Percentiles rank a stretch among this genome's conserved stretches.
phyloP scores from a whole-genome alignment of 2,113 vertebrate species.

The Ia io region DNA sequence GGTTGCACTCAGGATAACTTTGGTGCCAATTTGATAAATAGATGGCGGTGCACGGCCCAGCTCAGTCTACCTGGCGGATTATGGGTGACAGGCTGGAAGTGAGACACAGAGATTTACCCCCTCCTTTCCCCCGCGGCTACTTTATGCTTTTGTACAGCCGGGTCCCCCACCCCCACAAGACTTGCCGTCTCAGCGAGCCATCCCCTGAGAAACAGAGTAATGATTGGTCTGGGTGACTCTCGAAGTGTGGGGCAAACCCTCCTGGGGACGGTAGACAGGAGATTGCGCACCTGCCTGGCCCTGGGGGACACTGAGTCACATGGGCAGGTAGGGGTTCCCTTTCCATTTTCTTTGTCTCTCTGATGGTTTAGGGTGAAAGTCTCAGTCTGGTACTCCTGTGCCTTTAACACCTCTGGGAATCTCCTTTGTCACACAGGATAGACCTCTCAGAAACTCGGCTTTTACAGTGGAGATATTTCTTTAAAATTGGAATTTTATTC shows the following conservation, averaged over 20 bases:
- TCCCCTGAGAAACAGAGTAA: background rate
- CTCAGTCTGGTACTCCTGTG: background rate
- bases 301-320: rapidly evolving
- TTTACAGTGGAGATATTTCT: background rate
- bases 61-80: background rate
- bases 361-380: background rate
- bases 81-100: background rate
- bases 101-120: background rate
- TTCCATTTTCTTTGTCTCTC: background rate
- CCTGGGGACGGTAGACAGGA: background rate
- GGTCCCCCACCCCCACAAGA: background rate
- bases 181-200: rapidly evolving
- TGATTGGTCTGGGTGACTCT: background rate
- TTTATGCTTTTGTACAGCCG: background rate
- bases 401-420: background rate
- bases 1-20: no score
- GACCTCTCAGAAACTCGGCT: background rate
- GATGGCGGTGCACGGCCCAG: background rate
- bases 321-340: background rate
- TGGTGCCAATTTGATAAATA: background rate
- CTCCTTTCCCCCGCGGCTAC: rapidly evolving
- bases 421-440: background rate
- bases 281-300: rapidly evolving
- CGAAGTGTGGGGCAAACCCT: no score
- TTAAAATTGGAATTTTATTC: background rate